phyloP scores from a whole-genome alignment of 2,113 vertebrate genomes.

The Hemiscyllium ocellatum region DNA sequence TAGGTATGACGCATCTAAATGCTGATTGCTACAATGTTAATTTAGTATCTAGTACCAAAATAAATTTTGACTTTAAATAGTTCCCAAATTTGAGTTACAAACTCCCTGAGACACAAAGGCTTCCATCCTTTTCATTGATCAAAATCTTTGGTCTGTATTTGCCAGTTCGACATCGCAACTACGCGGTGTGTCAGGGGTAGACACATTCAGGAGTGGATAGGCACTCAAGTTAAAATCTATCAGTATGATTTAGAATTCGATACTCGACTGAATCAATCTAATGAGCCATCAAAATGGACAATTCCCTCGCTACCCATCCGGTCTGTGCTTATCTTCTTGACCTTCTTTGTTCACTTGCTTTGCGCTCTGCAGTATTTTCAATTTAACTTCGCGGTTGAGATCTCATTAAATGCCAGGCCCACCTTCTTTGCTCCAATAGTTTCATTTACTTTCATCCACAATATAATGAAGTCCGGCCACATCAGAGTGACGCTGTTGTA shows the following conservation, averaged over 20 bases:
- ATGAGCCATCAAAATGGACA: conserved; percentile 24
- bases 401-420: neutral
- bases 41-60: neutral
- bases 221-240: neutral
- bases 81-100: neutral
- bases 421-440: neutral
- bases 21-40: neutral
- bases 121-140: neutral
- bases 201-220: neutral
- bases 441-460: neutral
- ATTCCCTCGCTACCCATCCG: conserved; percentile 21
- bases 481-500: neutral
- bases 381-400: conserved; percentile 15
- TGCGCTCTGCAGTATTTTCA: neutral
- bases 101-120: neutral
- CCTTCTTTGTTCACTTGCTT: conserved; percentile 24
- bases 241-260: neutral
- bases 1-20: neutral
- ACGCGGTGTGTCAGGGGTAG: neutral
- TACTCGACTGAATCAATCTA: conserved; percentile 25
- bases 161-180: neutral
- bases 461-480: neutral
- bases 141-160: neutral
- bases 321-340: conserved; percentile 28
- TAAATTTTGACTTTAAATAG: neutral